These are phyloP conservation scores for Lacanobia wlatinum DNA, from an alignment of 2,888 invertebrate genomes.

Conservation along the genomic window DNA sequence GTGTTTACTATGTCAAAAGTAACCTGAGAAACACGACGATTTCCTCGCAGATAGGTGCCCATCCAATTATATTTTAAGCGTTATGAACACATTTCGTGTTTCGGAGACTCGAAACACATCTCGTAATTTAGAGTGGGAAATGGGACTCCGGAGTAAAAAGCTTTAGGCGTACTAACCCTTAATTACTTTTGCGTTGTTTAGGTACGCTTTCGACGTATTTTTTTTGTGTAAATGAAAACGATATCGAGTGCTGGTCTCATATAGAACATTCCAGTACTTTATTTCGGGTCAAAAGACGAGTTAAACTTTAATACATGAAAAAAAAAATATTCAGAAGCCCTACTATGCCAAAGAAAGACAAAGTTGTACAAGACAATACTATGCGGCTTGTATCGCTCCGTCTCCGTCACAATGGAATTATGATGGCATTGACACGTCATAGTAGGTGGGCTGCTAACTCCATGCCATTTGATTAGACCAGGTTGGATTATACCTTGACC, in stretches of 20 bases:
- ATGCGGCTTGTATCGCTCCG: too few species aligned
- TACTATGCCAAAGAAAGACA: too few species aligned
- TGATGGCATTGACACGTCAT: too few species aligned
- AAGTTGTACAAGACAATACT: too few species aligned
- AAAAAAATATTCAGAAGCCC: neutral
- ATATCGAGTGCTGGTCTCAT: neutral
- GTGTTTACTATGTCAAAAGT: slow-evolving; percentile 54
- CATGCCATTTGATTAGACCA: too few species aligned
- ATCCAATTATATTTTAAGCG: slow-evolving; percentile 56
- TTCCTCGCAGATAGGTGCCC: slow-evolving; percentile 37
- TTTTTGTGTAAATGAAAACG: slow-evolving; percentile 4
- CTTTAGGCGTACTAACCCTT: slow-evolving; percentile 41
- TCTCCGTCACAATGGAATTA: too few species aligned
- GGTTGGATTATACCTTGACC: too few species aligned
- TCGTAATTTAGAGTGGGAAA: slow-evolving; percentile 57
- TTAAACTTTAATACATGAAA: neutral
- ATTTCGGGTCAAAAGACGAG: neutral
- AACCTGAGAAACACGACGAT: slow-evolving; percentile 29
- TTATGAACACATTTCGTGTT: slow-evolving; percentile 57
- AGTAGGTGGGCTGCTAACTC: too few species aligned
- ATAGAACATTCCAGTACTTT: neutral
- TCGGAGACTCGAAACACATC: slow-evolving; percentile 40
- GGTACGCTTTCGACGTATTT: neutral
- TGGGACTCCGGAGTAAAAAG: slow-evolving; percentile 40
- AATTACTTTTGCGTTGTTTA: slow-evolving; percentile 49